Conservation (phyloP, 2,888 invertebrate species). For the Pachliopta kotzebuea region DNA sequence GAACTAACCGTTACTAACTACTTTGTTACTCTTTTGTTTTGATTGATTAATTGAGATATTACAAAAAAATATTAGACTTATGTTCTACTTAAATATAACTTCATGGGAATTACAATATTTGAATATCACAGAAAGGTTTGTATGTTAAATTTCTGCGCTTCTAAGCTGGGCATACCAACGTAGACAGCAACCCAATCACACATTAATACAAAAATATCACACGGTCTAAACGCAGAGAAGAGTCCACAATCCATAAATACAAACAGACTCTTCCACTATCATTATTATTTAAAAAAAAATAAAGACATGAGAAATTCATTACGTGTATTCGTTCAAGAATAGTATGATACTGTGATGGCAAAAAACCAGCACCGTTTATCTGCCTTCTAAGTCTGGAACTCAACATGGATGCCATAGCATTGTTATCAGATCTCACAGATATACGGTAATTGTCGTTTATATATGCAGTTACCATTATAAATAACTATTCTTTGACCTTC, state of each 20-base stretch:
- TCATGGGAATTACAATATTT: too few species aligned
- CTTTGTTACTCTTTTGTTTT: neutral
- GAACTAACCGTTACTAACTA: neutral
- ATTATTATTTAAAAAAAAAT: neutral
- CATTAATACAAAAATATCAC: too few species aligned
- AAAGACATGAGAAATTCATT: neutral
- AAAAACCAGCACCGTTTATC: neutral
- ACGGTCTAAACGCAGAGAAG: too few species aligned
- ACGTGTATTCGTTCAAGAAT: neutral
- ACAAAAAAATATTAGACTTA: too few species aligned
- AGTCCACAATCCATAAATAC: too few species aligned
- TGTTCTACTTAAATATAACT: too few species aligned
- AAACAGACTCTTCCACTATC: neutral
- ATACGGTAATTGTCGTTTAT: slow-evolving; percentile 9
- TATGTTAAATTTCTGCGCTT: too few species aligned
- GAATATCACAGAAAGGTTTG: too few species aligned
- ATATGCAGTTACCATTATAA: neutral
- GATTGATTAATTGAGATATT: too few species aligned
- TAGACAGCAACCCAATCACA: too few species aligned
- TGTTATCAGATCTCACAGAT: slow-evolving; percentile 15
- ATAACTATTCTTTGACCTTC: too few species aligned
- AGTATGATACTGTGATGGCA: neutral
- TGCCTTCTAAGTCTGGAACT: slow-evolving; percentile 1
- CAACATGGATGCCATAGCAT: slow-evolving; percentile 3
- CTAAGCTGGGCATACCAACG: too few species aligned